phyloP scores from a whole-genome alignment of 2,888 invertebrate species.

The Cancer borealis region DNA sequence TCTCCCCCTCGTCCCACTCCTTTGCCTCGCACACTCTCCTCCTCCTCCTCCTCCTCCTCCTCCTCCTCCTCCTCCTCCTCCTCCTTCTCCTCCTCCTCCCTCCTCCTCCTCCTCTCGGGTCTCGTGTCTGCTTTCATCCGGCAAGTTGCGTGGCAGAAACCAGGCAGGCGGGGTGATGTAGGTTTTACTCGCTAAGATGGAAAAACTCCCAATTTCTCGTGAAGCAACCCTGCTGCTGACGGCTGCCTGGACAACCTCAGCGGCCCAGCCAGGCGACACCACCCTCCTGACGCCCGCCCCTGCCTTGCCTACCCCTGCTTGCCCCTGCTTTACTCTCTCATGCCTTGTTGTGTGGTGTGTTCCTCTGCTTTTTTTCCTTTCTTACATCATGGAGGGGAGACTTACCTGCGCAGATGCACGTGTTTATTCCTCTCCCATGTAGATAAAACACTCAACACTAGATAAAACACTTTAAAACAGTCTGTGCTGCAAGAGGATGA shows the following conservation, averaged over 20 bases:
- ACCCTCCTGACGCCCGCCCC: not conserved
- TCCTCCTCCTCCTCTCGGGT: not conserved
- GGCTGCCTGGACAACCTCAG: not conserved
- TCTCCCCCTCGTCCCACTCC: not conserved
- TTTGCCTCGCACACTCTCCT: not conserved
- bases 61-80: not conserved
- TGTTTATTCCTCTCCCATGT: too few species aligned
- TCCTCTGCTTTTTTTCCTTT: too few species aligned
- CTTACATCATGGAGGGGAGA: too few species aligned
- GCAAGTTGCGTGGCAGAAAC: conserved; percentile 12
- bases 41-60: not conserved
- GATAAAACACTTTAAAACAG: too few species aligned
- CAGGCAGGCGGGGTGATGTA: conserved; percentile 1
- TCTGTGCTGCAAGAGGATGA: too few species aligned
- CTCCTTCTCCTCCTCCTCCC: not conserved
- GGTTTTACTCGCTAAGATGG: conserved; percentile 20
- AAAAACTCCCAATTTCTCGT: not conserved
- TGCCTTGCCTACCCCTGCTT: too few species aligned
- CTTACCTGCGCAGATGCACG: too few species aligned
- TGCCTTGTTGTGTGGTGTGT: too few species aligned
- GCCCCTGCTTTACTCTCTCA: too few species aligned
- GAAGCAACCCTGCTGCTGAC: not conserved
- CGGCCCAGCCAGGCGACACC: conserved; percentile 10
- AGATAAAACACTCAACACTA: too few species aligned
- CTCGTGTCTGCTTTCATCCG: conserved; percentile 20